Conservation (phyloP, 2,113 vertebrate genomes). For the Todiramphus saurophagus region DNA sequence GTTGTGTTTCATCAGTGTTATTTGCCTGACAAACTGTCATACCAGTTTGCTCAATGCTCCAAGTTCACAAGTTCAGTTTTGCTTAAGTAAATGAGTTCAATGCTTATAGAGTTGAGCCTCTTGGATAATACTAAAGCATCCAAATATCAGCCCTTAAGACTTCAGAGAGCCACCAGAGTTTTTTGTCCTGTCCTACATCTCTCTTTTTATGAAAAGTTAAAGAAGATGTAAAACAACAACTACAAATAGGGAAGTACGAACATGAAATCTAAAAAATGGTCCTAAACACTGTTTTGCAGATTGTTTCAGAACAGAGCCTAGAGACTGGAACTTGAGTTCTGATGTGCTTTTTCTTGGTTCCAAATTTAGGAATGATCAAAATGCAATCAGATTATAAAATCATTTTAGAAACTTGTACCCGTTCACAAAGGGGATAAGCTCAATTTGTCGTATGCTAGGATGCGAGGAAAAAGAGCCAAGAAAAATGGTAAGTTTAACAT, state of each 20-base stretch:
- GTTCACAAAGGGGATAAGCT: background rate
- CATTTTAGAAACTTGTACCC: background rate
- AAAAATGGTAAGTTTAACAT: background rate
- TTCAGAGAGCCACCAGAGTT: background rate
- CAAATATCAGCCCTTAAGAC: background rate
- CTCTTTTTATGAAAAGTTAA: background rate
- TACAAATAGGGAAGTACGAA: background rate
- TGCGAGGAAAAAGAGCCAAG: background rate
- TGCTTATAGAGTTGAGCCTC: background rate
- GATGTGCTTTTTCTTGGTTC: background rate
- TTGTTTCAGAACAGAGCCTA: background rate
- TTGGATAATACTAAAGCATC: background rate
- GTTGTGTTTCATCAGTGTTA: slow-evolving; percentile 15
- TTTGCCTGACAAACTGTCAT: slow-evolving; percentile 16
- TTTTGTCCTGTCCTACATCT: background rate
- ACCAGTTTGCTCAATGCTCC: background rate
- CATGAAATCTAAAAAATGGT: background rate
- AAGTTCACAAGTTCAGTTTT: background rate
- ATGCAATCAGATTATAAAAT: background rate
- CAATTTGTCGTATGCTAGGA: background rate
- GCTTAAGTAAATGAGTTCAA: background rate
- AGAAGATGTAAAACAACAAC: background rate
- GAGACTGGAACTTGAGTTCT: background rate
- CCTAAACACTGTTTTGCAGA: background rate
- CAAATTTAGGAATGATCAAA: background rate